Evolutionary conservation across 2,888 invertebrate species (phyloP), one percentile per base, ranked within the genome.

Genomic region (Callimorpha dominula): DNA sequence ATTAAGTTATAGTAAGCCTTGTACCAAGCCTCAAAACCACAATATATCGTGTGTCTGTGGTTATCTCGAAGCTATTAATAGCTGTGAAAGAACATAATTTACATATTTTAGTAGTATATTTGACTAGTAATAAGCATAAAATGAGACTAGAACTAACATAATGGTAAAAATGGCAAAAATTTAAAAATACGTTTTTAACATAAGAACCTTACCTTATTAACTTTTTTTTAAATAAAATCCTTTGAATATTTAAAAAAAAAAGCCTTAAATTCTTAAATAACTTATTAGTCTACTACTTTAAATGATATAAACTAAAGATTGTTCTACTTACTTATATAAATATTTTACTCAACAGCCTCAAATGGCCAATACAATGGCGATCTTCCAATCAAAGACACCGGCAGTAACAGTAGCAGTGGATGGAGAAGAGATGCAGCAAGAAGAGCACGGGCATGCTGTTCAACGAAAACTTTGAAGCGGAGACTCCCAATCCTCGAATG

Each of bases 401-500:
- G 72, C 68, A 68, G 73, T 73, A 62, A 67, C 68, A 80, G 81
- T 46, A 46, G 73, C 64, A 69, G 77, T 57, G 73, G 75, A 0
- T 95, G 95, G 95, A 87, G 88, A 81, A 82, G 88, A 5, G 84
- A 81, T 74, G 92, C 87, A 82, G 91, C 90, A 73, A 90, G 95
- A 66, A 93, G 96, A 11, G 93, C 96, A 60, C 93, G 95, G 31
- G 93, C 96, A 11, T 96, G 96, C 81, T 97, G 96, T 89, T 96
- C 96, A 74, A 95, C 94, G 85, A 97, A 97, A 90, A 93, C 96
- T 5, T 88, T 97, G 43, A 93, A 96, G 82, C 96, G 96, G 75
- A 91, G 97, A 73, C 87, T 97, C 82, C 97, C 98, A 65, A 97
- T 97, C 79, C 87, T 97, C 63, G 90, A 93, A 73, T 98, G 98